phyloP scores from a whole-genome alignment of 2,113 vertebrate species.

The Aldabrachelys gigantea region DNA sequence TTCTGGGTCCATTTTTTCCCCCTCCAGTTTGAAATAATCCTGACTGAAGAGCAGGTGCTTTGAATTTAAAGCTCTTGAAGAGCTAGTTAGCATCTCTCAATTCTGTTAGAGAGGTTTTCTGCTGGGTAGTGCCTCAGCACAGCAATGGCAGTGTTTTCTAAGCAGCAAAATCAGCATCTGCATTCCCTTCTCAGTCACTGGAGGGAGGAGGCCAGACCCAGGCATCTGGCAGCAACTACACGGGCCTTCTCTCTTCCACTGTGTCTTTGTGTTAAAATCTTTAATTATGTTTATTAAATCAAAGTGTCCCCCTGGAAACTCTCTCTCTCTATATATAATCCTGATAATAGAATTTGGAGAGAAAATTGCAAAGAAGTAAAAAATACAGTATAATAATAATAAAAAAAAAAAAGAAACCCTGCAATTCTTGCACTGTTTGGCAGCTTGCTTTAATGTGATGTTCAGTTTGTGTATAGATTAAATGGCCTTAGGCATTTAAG shows the following conservation, averaged over 20 bases:
- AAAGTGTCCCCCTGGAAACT: background rate
- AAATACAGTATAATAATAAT: background rate
- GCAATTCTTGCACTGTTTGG: background rate
- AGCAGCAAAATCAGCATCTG: background rate
- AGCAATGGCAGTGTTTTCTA: background rate
- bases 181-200: background rate
- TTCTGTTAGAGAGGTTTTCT: background rate
- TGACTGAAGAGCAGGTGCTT: background rate
- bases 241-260: background rate
- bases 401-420: background rate
- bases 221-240: background rate
- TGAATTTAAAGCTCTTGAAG: background rate
- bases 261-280: background rate
- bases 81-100: background rate
- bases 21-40: background rate
- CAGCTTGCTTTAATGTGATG: background rate
- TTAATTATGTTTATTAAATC: background rate
- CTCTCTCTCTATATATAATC: too few species aligned
- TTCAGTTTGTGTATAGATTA: background rate
- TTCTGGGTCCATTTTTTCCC: background rate
- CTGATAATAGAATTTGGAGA: background rate
- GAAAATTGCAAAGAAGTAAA: background rate
- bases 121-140: background rate
- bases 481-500: background rate
- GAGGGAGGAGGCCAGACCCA: background rate